Evolutionary conservation across 2,797 vertebrate species (phyloP), one percentile per base, ranked within the genome.

Genomic region (Poecilia picta): DNA sequence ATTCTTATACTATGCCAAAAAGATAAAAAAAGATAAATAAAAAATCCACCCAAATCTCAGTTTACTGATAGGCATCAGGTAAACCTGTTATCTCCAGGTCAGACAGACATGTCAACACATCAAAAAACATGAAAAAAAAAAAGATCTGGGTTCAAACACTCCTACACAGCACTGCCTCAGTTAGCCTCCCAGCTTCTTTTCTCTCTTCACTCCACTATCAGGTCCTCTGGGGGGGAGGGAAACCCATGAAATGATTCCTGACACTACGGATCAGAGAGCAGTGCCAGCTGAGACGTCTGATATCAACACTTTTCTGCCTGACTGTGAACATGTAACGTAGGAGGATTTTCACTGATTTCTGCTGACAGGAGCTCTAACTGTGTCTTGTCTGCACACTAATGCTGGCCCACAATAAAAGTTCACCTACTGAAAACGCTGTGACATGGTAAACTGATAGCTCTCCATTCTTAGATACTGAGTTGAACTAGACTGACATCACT

Each of bases 221-320:
- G 80, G 62, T 82, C 85, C 89, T 86, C 68, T 0, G 78, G 75
- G 84, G 78, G 62, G 78, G 72, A 59, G 75, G 82, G 73, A 75
- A 79, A 85, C 76, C 86, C 88, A 78, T 89, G 87, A 93, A 93
- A 92, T 91, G 83, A 92, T 89, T 94, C 89, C 88, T 90, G 92
- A 94, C 93, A 91, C 76, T 86, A 88, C 82, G 77, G 90, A 91
- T 94, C 90, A 92, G 87, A 91, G 90, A 84, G 80, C 91, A 76
- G 86, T 47, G 66, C 88, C 68, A 83, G 79, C 79, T 90, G 89
- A 93, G 91, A 87, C 15, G 81, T 91, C 89, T 90, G 86, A 90
- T 92, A 92, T 89, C 91, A 93, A 92, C 90, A 85, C 88, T 92
- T 87, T 89, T 90, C 88, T 89, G 87, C 85, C 83, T 87, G 91